Evolutionary conservation across 2,888 invertebrate genomes (phyloP), one percentile per base, ranked within the genome.

Genomic region (Epirrhoe alternata): DNA sequence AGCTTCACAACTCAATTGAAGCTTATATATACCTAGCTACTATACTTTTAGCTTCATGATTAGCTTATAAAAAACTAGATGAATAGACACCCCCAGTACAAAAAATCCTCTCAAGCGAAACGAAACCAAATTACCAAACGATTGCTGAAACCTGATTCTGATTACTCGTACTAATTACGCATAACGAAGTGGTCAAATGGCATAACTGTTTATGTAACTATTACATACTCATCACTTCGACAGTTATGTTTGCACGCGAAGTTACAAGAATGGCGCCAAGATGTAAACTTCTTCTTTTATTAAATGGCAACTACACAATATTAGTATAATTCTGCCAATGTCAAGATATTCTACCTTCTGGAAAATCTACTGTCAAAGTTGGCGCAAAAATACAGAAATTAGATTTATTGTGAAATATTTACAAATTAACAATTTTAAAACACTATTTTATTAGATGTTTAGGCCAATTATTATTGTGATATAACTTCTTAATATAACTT

Each of bases 161-260:
- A 67, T 67, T 67, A 60, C 63, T 16, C 35, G 47, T 57, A 56
- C 58, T 68, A 64, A 68, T 68, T 64, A 64, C 57, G 64, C 64
- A 58, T 64, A 64, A 68, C 68, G 61, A 61, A 61, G 61, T 57
- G 61, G 42, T 53, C 56, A 57, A 58, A 61, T 68, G 64, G 63
- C 68, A 64, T 68, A 68, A 68, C 68, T 7, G 38, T 45, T 64
- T 64, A 64, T 68, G 68, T 61, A 68, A 68, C 55, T 63, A 60
- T 64, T 68, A 64, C 68, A 64, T 61, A 42, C 50, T 54, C 68
- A 64, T 64, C 64, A 30, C 38, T 57, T 52, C 63, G 55, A 56
- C 63, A 56, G 7, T 54, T 49, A 61, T 54, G 57, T 53, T 49
- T 49, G 51, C 62, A 66, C 58, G 66, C 61, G 45, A 59, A 54